phyloP scores from a whole-genome alignment of 2,888 invertebrate genomes.

The Hoplodrina ambigua region DNA sequence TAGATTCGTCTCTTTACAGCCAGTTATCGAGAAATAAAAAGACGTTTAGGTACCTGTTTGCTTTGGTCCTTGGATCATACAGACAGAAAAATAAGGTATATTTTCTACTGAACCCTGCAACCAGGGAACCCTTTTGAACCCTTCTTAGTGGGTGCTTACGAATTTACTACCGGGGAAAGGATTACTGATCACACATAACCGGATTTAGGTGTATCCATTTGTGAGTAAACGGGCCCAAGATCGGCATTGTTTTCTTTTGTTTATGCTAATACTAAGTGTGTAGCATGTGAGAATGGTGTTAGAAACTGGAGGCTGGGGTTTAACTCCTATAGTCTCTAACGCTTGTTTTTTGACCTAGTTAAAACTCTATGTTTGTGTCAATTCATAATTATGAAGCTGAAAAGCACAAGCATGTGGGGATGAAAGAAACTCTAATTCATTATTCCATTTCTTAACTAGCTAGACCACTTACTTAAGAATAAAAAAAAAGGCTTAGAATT shows the following conservation, averaged over 20 bases:
- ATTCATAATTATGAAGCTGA: background rate
- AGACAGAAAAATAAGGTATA: background rate
- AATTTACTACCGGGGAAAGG: constrained; percentile 55
- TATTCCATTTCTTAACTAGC: background rate
- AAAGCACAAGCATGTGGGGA: background rate
- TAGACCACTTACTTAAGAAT: too few species aligned
- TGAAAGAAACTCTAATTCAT: constrained; percentile 1
- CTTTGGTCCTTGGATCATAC: background rate
- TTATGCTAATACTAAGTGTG: constrained; percentile 18
- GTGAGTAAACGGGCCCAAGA: constrained; percentile 39
- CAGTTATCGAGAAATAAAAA: too few species aligned
- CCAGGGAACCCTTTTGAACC: constrained; percentile 48
- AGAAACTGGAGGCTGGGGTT: constrained; percentile 11
- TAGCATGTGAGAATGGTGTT: constrained; percentile 2
- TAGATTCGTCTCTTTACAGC: too few species aligned
- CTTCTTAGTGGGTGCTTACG: constrained; percentile 52
- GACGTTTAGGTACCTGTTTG: too few species aligned
- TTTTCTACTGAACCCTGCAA: constrained; percentile 16
- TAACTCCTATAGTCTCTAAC: background rate
- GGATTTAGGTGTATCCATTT: constrained; percentile 56
- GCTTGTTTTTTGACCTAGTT: constrained; percentile 3
- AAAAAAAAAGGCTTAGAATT: too few species aligned
- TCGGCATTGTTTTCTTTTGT: constrained; percentile 54
- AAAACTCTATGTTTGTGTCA: background rate
- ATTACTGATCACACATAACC: constrained; percentile 61